These are phyloP conservation scores for Grantiella picta DNA, from an alignment of 2,113 vertebrate species.

Conservation along the genomic window DNA sequence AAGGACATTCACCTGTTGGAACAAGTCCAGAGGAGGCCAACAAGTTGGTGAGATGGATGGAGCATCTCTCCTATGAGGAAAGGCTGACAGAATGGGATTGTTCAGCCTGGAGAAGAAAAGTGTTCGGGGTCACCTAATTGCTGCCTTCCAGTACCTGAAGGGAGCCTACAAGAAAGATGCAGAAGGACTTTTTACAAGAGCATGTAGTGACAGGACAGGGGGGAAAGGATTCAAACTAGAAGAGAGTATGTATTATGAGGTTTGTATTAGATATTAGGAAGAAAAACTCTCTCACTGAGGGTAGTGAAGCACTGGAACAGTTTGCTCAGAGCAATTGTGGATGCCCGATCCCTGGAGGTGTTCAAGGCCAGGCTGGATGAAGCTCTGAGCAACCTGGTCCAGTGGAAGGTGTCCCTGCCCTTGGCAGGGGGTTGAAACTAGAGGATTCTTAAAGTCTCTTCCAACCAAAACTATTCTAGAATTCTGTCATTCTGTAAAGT, in stretches of 20 bases:
- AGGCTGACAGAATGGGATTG: not conserved
- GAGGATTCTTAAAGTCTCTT: not conserved
- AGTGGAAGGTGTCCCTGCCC: not conserved
- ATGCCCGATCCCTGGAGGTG: not conserved
- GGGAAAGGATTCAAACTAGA: not conserved
- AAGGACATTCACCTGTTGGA: not conserved
- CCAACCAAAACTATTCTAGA: not conserved
- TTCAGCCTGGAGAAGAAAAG: not conserved
- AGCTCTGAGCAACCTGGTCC: not conserved
- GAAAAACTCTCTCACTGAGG: not conserved
- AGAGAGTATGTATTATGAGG: not conserved
- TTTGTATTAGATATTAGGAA: not conserved
- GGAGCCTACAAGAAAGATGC: not conserved
- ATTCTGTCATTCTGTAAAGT: not conserved
- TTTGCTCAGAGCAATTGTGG: not conserved
- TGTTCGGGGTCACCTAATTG: not conserved
- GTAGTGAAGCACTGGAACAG: not conserved
- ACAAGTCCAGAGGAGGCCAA: not conserved
- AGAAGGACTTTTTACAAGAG: not conserved
- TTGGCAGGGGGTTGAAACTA: not conserved
- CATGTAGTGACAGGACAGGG: not conserved
- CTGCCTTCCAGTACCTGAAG: not conserved
- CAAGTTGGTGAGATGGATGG: not conserved
- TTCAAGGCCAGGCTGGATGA: not conserved
- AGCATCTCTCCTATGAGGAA: not conserved